phyloP scores from a whole-genome alignment of 2,113 vertebrate genomes.

The Clarias batrachus region DNA sequence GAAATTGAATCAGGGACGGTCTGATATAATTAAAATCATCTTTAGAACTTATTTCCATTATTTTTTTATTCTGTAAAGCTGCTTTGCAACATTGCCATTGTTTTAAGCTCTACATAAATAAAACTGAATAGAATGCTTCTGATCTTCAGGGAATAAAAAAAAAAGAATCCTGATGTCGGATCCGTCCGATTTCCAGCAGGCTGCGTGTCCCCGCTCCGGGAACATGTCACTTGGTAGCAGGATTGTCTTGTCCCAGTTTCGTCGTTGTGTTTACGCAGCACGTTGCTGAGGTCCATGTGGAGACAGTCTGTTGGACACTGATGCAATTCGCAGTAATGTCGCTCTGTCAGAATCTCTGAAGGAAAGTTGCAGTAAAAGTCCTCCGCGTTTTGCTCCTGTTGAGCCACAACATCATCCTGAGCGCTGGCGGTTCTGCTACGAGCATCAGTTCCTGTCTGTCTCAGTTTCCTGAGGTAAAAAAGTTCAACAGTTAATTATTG shows the following conservation, averaged over 20 bases:
- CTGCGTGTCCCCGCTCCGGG: neutral
- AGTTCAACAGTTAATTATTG: neutral
- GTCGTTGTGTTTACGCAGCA: neutral
- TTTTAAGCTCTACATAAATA: too few relatives aligned
- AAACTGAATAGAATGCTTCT: neutral
- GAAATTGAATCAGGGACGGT: too few relatives aligned
- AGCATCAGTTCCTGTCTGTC: neutral
- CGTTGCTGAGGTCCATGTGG: neutral
- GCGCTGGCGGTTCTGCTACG: neutral
- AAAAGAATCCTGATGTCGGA: neutral
- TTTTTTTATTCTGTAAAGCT: too few relatives aligned
- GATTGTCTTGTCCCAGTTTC: neutral
- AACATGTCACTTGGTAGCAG: neutral
- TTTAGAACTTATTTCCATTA: too few relatives aligned
- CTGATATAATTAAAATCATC: too few relatives aligned
- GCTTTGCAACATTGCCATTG: too few relatives aligned
- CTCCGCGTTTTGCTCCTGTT: neutral
- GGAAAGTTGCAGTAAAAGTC: neutral
- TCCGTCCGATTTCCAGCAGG: too few relatives aligned
- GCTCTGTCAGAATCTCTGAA: neutral
- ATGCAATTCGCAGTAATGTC: constrained; percentile 20
- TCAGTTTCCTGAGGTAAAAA: neutral
- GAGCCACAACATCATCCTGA: neutral
- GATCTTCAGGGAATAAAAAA: neutral
- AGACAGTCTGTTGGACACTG: constrained; percentile 14